Base-by-base conservation (phyloP, 2,888 invertebrate species). In the Agonopterix subpropinquella region DNA sequence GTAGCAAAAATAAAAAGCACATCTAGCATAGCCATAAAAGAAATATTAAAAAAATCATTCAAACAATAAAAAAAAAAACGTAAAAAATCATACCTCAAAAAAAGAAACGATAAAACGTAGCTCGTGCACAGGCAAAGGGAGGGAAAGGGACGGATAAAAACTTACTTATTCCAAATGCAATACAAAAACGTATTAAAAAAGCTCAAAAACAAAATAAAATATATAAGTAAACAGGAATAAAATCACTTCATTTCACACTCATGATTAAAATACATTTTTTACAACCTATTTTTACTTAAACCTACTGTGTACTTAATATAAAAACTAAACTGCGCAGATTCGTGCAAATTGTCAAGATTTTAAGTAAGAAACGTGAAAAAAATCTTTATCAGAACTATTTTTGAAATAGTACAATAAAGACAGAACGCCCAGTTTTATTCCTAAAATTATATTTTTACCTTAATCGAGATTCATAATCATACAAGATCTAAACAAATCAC, bases 401-500 rank as follows among this genome's bases (percentile, higher is more conserved):
- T 61, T 72, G 53, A 82, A 86, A 86, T 86, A 86, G 85, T 78
- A 69, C 62, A 74, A 78, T 77, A 83, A 83, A 85, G 78, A 74
- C 73, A 7, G 60, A 61, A 64, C 70, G 73, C 74, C 73, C 69
- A 58, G 49, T 44, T 50, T 50, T 43, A 48, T 51, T 52, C 52
- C 47, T 48, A 47, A 52, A 50, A 45, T 45, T 11, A 37, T 18
- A 45, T 37, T 43, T 45, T 37, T 36, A 50, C 13, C 8, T 42
- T 11, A 42, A 39, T 39, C 45, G 51, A 45, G 41, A 36, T 45
- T 46, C 36, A 35, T 47, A 48, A 37, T 45, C 41, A 43, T 43
- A 41, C 28, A 46, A 47, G 11, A 39, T n/a, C 45, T 44, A 41
- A 50, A 50, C 50, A 43, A 28, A 28, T 28, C 28, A 28, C 28